Percentiles rank a stretch among this genome's conserved stretches.
Evolutionary conservation across 2,113 vertebrate species (phyloP).

Genomic region (Rhagologus leucostigma): DNA sequence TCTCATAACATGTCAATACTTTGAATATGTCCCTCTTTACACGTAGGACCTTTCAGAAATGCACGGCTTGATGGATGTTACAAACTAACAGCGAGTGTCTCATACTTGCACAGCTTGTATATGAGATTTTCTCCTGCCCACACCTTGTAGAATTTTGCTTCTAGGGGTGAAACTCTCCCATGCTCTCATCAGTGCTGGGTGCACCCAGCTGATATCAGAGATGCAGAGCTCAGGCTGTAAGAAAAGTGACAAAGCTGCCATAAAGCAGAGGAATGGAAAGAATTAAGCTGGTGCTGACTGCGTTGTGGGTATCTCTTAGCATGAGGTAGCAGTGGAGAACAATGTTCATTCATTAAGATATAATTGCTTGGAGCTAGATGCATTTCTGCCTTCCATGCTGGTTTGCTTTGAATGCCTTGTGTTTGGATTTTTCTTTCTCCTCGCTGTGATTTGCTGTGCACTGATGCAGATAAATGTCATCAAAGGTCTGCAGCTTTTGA

Average conservation of each 20-base stretch:
- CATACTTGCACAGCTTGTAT: too few species aligned
- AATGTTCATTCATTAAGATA: conserved; percentile 39
- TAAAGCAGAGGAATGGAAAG: conserved; percentile 10
- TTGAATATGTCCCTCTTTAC: not conserved
- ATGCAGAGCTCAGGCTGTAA: not conserved
- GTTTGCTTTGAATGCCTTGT: conserved; percentile 38
- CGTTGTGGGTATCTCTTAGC: not conserved
- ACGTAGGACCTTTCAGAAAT: rapidly evolving
- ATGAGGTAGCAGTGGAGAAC: conserved; percentile 14
- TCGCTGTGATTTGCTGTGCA: not conserved
- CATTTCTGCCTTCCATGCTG: conserved; percentile 10
- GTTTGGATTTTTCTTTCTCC: conserved; percentile 1
- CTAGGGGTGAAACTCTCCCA: not conserved
- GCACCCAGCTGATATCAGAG: not conserved
- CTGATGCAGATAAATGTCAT: conserved; percentile 48
- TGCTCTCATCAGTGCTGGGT: not conserved
- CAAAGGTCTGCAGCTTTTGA: conserved; percentile 50
- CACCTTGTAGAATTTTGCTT: not conserved
- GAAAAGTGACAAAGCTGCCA: not conserved
- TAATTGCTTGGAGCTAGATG: conserved; percentile 21
- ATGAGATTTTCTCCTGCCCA: not conserved
- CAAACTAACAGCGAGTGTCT: not conserved
- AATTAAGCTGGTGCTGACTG: conserved; percentile 25
- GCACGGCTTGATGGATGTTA: rapidly evolving
- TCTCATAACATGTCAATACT: not conserved